Evolutionary conservation across 2,113 vertebrate genomes (phyloP), one percentile per base, ranked within the genome.

Genomic region (Chauna torquata): DNA sequence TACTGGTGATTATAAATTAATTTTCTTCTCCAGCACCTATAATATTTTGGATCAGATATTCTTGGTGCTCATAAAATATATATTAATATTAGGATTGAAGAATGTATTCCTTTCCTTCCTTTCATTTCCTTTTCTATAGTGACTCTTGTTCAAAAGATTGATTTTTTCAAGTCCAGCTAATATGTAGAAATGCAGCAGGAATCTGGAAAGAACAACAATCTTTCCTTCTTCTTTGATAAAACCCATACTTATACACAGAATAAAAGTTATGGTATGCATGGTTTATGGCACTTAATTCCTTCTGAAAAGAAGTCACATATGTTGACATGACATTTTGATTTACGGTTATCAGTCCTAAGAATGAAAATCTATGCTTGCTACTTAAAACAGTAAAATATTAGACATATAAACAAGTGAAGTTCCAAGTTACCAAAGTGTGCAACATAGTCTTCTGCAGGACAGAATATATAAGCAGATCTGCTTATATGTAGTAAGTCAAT

Each of bases 161-260:
- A 4, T 54, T 76, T 82, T 82, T 92, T 61, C 20, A 50, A 70
- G 34, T 94, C 24, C 32, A 64, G 28, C 68, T 88, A 81, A 71
- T 59, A 38, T 15, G 36, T 19, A 88, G 47, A 90, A 95, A 71
- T 79, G 38, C 69, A 86, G 7, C 20, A 52, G 36, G 17, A 59
- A 71, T 78, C 71, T 28, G 9, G 58, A 86, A 68, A 82, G 16
- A 69, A 50, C 9, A 72, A 12, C 20, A 61, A 1, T 49, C 18
- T 88, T 91, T 55, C 25, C 30, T 92, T 95, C 94, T 62, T 15
- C 34, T 78, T 50, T 87, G n/a, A 57, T 59, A 88, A 92, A 85
- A 78, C 61, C 11, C 6, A 9, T 70, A 24, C 88, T 71, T 77
- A 65, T 86, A 66, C 30, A 49, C 36, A 68, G 30, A 11, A 80